These are phyloP conservation scores for Holocentrus rufus DNA, from an alignment of 2,797 vertebrate genomes.

Conservation along the genomic window DNA sequence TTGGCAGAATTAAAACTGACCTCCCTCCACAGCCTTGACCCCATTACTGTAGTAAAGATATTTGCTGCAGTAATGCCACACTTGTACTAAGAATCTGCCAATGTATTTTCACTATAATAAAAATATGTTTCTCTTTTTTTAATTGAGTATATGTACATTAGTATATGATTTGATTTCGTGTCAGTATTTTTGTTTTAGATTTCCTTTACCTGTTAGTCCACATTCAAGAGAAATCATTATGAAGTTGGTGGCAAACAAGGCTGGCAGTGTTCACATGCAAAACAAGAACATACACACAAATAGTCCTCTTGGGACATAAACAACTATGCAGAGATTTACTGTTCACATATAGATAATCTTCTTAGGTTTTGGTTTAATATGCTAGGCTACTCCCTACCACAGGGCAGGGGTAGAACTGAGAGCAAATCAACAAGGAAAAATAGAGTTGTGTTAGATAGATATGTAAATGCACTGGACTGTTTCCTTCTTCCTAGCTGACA, in stretches of 20 bases:
- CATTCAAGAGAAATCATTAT: not conserved
- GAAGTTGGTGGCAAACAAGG: conserved; percentile 44
- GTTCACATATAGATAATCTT: conserved; percentile 58
- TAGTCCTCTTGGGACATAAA: conserved; percentile 31
- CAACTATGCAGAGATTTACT: conserved; percentile 56
- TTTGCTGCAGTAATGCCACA: not conserved
- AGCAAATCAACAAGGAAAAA: not conserved
- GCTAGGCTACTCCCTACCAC: not conserved
- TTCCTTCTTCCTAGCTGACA: conserved; percentile 1
- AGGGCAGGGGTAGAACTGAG: conserved; percentile 6
- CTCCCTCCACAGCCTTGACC: not conserved
- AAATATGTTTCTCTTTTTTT: too few relatives aligned
- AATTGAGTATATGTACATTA: not conserved
- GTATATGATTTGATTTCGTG: conserved; percentile 17
- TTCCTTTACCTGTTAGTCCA: not conserved
- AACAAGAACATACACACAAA: conserved; percentile 46
- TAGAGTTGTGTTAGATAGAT: not conserved
- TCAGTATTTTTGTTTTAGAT: not conserved
- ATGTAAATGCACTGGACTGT: not conserved
- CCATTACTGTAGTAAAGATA: conserved; percentile 29
- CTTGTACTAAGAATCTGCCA: not conserved
- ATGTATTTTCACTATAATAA: too few relatives aligned
- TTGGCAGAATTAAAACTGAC: conserved; percentile 25
- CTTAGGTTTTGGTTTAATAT: conserved; percentile 57
- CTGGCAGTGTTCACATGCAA: conserved; percentile 53